phyloP scores from a whole-genome alignment of 2,888 invertebrate genomes.

The Phortica okadai region DNA sequence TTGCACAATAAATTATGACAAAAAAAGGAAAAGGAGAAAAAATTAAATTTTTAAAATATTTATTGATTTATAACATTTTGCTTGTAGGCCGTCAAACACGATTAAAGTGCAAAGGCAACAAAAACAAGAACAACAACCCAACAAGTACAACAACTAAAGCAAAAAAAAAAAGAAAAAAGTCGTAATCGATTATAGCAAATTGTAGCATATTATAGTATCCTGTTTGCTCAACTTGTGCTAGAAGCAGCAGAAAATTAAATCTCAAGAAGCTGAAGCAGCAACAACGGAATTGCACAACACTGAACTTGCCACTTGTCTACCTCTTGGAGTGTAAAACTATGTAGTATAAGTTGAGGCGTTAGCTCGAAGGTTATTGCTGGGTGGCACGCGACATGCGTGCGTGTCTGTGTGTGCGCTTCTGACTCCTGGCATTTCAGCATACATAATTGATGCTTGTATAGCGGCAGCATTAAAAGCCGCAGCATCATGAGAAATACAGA shows the following conservation, averaged over 20 bases:
- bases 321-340: conserved; percentile 36
- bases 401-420: conserved; percentile 43
- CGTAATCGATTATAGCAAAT: conserved; percentile 65
- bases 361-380: neutral
- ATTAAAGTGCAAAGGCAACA: conserved; percentile 23
- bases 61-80: conserved; percentile 29
- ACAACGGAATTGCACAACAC: conserved; percentile 47
- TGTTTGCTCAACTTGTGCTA: conserved; percentile 51
- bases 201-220: conserved; percentile 65
- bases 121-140: conserved; percentile 58
- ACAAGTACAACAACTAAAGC: conserved; percentile 60
- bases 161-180: conserved; percentile 39
- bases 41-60: conserved; percentile 42
- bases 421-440: conserved; percentile 58
- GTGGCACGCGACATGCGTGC: neutral
- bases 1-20: conserved; percentile 15
- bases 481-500: neutral
- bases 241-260: conserved; percentile 41
- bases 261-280: conserved; percentile 41
- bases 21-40: conserved; percentile 43
- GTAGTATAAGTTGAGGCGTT: conserved; percentile 63
- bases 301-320: conserved; percentile 32
- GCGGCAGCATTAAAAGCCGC: conserved; percentile 37
- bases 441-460: conserved; percentile 63
- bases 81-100: neutral